Conservation (phyloP, 2,797 vertebrate genomes). For the Helostoma temminkii region DNA sequence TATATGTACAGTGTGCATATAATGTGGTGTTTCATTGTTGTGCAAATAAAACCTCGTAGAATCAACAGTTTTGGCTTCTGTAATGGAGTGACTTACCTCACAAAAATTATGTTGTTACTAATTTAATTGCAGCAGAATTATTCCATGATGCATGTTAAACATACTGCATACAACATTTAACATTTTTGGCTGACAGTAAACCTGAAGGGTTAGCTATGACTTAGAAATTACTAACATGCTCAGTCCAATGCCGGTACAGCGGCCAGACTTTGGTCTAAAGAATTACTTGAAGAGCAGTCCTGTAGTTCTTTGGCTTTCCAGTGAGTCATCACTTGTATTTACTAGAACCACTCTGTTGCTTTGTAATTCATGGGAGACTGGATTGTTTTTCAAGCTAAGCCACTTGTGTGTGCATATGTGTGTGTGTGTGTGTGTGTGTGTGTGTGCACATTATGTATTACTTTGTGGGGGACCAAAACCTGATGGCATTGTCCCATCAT, state of each 20-base stretch:
- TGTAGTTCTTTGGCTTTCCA: constrained; percentile 44
- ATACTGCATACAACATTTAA: too few species aligned
- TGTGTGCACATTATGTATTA: neutral
- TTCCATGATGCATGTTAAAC: neutral
- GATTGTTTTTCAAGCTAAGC: constrained; percentile 24
- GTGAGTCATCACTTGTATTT: constrained; percentile 47
- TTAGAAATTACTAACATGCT: constrained; percentile 42
- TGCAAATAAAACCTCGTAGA: neutral
- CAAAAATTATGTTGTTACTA: neutral
- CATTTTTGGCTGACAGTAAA: constrained; percentile 8
- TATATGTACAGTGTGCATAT: too few species aligned
- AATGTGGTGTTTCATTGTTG: neutral
- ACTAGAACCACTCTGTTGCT: constrained; percentile 20
- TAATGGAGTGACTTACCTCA: neutral
- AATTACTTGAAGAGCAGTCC: constrained; percentile 54
- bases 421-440: neutral
- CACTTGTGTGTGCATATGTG: neutral
- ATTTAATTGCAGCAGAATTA: neutral
- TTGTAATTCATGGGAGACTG: constrained; percentile 17
- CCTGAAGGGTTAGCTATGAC: constrained; percentile 15
- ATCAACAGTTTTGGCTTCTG: neutral
- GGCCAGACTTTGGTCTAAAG: constrained; percentile 29
- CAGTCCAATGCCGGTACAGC: constrained; percentile 21
- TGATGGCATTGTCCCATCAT: neutral
- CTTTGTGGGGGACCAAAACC: neutral